Evolutionary conservation across 2,888 invertebrate genomes (phyloP), one percentile per base, ranked within the genome.

Genomic region (Anodontia alba): DNA sequence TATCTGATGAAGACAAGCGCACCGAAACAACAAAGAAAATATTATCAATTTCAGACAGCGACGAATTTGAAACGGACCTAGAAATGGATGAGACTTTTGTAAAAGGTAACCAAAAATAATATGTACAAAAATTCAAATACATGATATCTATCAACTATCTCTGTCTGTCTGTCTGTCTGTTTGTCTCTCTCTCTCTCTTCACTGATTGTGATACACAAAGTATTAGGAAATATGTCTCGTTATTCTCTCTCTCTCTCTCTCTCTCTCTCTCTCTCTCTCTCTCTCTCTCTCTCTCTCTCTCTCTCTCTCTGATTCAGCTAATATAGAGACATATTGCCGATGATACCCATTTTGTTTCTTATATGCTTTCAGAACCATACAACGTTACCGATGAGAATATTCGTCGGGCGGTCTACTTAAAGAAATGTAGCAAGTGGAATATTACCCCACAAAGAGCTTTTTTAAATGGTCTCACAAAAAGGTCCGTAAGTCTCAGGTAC

Each of bases 11-110:
- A n/a, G n/a, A n/a, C n/a, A n/a, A n/a, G n/a, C n/a, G n/a, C n/a
- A n/a, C n/a, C n/a, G n/a, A n/a, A n/a, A n/a, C n/a, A n/a, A 38
- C 5, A 38, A 68, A 46, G 15, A 29, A 68, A 26, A 23, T 23
- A n/a, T 17, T 82, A 17, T 73, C 73, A 26, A 82, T 82, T 15
- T 78, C 84, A 0, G 84, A 84, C 51, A 79, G 78, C 31, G 84
- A 84, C 1, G 81, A 84, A 29, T 84, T 26, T 36, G 84, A 81
- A 26, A 84, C 84, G 1, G 84, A 84, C 33, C 46, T 84, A n/a
- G 84, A 84, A 72, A 38, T 68, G 0, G 79, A 81, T 33, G 15
- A 54, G 17, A 51, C 74, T 12, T 74, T 71, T 26, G 73, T 74
- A 29, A 77, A 84, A 81, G 79, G 84, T 84, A 31, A 36, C 12